Conservation (phyloP, 2,113 vertebrate genomes). For the Paracanthobrama guichenoti region DNA sequence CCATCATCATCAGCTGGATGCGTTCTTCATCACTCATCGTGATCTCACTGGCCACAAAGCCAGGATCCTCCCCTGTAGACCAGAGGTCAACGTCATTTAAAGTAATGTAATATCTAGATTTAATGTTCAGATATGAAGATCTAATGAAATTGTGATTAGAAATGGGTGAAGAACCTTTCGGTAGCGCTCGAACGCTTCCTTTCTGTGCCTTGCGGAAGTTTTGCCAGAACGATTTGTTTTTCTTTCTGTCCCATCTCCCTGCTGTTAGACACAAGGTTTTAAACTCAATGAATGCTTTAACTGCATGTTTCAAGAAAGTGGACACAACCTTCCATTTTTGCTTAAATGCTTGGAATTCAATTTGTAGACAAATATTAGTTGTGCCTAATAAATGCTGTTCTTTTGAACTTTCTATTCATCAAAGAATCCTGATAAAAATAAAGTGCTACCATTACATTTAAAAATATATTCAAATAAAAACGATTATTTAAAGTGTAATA, state of each 20-base stretch:
- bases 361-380: no score
- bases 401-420: no score
- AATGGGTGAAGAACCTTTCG: conserved; percentile 80
- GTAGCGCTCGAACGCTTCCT: conserved; percentile 82
- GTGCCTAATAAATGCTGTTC: no score
- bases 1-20: conserved; percentile 99
- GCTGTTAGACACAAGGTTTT: conserved; percentile 7
- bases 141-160: background rate
- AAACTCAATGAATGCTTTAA: background rate
- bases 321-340: background rate
- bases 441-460: background rate
- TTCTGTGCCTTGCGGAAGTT: conserved; percentile 92
- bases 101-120: background rate
- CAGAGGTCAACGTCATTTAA: conserved; percentile 32
- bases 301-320: background rate
- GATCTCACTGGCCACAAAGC: conserved; percentile 95
- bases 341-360: no score
- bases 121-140: background rate
- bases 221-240: conserved; percentile 96
- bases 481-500: background rate
- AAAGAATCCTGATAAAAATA: no score
- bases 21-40: conserved; percentile 98
- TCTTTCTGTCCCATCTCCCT: conserved; percentile 93
- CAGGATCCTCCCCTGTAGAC: conserved; percentile 86
- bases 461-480: background rate